Evolutionary conservation across 2,888 invertebrate genomes (phyloP).

Genomic region (Pseudococcus longispinus): DNA sequence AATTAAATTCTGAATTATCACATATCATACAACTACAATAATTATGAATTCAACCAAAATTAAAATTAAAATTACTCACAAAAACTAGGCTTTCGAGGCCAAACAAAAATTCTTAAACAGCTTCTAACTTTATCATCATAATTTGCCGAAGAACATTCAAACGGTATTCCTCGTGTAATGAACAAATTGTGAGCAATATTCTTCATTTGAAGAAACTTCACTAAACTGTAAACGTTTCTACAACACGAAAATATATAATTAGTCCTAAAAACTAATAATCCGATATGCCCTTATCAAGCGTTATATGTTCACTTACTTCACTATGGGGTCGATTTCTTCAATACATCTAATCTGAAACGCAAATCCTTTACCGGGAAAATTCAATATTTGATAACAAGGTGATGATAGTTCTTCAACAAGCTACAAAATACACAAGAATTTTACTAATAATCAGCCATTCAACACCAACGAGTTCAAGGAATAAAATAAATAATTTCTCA

Average conservation of each 20-base stretch:
- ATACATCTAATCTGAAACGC: conserved; percentile 68
- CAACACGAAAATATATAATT: conserved; percentile 48
- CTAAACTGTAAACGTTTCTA: conserved; percentile 65
- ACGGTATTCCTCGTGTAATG: conserved; percentile 68
- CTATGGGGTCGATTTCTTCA: conserved; percentile 58
- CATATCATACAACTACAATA: background rate
- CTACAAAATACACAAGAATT: conserved; percentile 64
- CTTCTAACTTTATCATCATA: conserved; percentile 61
- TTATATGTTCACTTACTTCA: conserved; percentile 57
- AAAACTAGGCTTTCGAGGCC: conserved; percentile 69
- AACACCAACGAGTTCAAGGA: background rate
- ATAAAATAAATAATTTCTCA: conserved; percentile 20
- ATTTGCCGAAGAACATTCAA: conserved; percentile 58
- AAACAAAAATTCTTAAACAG: conserved; percentile 70
- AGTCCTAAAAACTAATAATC: conserved; percentile 41
- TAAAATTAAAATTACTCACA: conserved; percentile 60
- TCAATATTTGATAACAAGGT: conserved; percentile 66
- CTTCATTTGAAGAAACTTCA: conserved; percentile 69
- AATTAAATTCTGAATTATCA: background rate
- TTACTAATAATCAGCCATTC: background rate
- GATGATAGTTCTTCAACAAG: conserved; percentile 67
- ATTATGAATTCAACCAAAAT: background rate
- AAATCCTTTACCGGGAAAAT: conserved; percentile 74
- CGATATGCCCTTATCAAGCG: conserved; percentile 27
- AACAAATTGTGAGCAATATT: conserved; percentile 79